phyloP scores from a whole-genome alignment of 2,888 invertebrate species.

The Plebejus argus region DNA sequence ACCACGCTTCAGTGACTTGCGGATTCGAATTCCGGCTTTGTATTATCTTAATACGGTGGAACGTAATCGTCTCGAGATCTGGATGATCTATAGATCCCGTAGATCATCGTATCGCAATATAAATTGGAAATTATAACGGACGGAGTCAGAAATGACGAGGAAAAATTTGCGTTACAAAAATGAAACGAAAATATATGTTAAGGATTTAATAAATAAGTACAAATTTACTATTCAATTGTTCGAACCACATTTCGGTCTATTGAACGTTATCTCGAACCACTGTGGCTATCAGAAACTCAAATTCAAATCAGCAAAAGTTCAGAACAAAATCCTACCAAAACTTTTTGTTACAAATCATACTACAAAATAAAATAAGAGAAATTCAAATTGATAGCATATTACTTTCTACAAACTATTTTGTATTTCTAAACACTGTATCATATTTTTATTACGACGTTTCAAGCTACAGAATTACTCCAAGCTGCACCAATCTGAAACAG shows the following conservation, averaged over 20 bases:
- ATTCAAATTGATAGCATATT: too few species aligned
- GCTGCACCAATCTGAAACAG: conserved; percentile 6
- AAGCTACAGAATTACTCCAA: neutral
- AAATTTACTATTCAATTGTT: too few species aligned
- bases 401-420: too few species aligned
- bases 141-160: neutral
- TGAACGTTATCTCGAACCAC: too few species aligned
- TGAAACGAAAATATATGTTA: neutral
- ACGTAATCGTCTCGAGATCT: conserved; percentile 9
- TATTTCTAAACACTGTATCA: neutral
- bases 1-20: conserved; percentile 4
- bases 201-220: too few species aligned
- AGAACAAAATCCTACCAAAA: too few species aligned
- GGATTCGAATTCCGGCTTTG: conserved; percentile 21
- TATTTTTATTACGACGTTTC: neutral
- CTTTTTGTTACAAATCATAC: too few species aligned
- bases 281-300: too few species aligned
- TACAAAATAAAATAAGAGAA: too few species aligned
- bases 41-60: conserved; percentile 19
- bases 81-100: conserved; percentile 11
- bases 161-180: neutral
- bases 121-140: neutral
- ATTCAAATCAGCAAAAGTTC: too few species aligned
- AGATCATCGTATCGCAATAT: neutral
- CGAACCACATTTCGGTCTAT: too few species aligned